These are phyloP conservation scores for Palythoa caribaeorum DNA, from an alignment of 92 coral and sea anemone species.

Conservation along the genomic window DNA sequence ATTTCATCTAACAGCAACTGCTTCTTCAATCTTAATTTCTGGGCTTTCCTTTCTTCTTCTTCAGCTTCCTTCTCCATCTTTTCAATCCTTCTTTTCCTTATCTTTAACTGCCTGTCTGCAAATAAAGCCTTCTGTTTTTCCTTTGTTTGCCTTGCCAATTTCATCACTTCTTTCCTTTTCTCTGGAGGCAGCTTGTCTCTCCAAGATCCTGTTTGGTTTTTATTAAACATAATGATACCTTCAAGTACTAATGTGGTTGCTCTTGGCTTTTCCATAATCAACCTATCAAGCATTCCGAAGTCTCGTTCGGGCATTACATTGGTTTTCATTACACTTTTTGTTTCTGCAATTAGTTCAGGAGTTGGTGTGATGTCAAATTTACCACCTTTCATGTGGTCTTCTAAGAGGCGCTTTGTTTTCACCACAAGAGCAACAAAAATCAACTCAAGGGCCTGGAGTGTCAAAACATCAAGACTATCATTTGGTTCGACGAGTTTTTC, in stretches of 20 bases:
- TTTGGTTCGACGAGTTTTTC: conserved; percentile 49
- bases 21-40: neutral
- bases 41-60: conserved; percentile 16
- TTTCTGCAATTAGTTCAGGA: neutral
- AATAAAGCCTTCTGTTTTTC: conserved; percentile 21
- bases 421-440: conserved; percentile 32
- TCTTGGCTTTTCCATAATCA: conserved; percentile 39
- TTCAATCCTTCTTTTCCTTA: conserved; percentile 9
- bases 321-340: conserved; percentile 24
- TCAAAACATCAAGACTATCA: conserved; percentile 52
- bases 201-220: conserved; percentile 33
- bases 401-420: conserved; percentile 21
- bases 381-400: conserved; percentile 30
- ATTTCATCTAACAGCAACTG: conserved; percentile 7
- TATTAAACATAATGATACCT: conserved; percentile 43
- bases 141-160: conserved; percentile 8
- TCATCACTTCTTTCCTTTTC: neutral
- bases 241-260: conserved; percentile 33
- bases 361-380: conserved; percentile 13
- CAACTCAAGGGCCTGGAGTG: conserved; percentile 51
- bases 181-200: conserved; percentile 18
- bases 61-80: conserved; percentile 21
- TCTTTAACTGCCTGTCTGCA: conserved; percentile 16
- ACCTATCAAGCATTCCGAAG: conserved; percentile 37
- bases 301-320: conserved; percentile 37